These are phyloP conservation scores for Dioctria rufipes DNA, from an alignment of 2,888 invertebrate species.

Conservation along the genomic window DNA sequence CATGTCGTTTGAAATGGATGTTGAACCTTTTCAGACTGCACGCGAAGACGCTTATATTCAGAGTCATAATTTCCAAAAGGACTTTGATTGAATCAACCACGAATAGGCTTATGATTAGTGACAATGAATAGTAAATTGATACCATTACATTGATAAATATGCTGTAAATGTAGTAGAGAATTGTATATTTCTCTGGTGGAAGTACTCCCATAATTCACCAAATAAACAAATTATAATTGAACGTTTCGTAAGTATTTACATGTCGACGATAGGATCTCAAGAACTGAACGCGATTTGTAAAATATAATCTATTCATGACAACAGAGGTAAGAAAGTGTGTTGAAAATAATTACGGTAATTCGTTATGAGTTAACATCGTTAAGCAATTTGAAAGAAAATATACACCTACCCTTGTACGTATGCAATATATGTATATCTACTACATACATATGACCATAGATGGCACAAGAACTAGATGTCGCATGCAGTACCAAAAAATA, in stretches of 20 bases:
- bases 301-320: no score
- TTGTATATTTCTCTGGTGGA: background rate
- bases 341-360: no score
- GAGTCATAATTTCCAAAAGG: background rate
- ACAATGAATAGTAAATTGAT: constrained; percentile 18
- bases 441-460: no score
- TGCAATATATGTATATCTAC: no score
- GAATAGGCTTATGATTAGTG: constrained; percentile 6
- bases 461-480: no score
- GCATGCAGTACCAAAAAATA: no score
- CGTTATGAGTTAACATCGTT: no score
- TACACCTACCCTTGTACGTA: no score
- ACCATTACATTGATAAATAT: background rate
- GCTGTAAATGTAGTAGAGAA: constrained; percentile 17
- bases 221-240: constrained; percentile 15
- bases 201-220: constrained; percentile 16
- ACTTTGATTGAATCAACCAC: background rate
- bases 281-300: no score
- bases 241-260: background rate
- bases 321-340: no score
- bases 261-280: no score
- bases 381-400: no score
- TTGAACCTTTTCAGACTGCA: constrained; percentile 13
- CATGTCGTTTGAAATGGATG: constrained; percentile 5
- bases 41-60: constrained; percentile 10